phyloP scores from a whole-genome alignment of 2,888 invertebrate genomes.

The Campaea margaritaria region DNA sequence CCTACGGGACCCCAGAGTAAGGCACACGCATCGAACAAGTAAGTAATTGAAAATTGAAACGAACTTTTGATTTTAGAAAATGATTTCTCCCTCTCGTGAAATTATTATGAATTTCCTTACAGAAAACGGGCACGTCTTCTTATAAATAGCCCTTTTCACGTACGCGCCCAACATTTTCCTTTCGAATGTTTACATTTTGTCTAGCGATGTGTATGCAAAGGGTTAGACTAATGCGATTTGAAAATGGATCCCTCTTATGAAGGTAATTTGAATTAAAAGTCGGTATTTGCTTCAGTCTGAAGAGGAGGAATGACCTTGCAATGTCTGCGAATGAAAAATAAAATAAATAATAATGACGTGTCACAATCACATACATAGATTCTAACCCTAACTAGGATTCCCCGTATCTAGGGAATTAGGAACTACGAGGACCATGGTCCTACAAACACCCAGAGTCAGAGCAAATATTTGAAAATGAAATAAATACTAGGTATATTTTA shows the following conservation, averaged over 20 bases:
- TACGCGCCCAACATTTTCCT: slow-evolving; percentile 48
- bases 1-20: slow-evolving; percentile 72
- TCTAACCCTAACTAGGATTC: no score
- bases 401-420: no score
- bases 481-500: no score
- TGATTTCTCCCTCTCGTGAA: slow-evolving; percentile 75
- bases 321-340: background rate
- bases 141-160: slow-evolving; percentile 62
- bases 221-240: slow-evolving; percentile 44
- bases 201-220: slow-evolving; percentile 42
- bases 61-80: slow-evolving; percentile 83
- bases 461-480: no score
- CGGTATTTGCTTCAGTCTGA: slow-evolving; percentile 6
- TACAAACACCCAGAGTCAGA: no score
- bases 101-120: slow-evolving; percentile 79
- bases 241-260: slow-evolving; percentile 32
- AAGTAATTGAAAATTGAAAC: slow-evolving; percentile 84
- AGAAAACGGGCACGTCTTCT: slow-evolving; percentile 60
- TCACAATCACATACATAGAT: no score
- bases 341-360: no score
- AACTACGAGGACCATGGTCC: no score
- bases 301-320: slow-evolving; percentile 16
- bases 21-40: slow-evolving; percentile 82
- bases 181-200: slow-evolving; percentile 52
- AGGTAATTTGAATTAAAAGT: slow-evolving; percentile 36